These are phyloP conservation scores for Cantharis nigra DNA, from an alignment of 2,888 invertebrate species.

Conservation along the genomic window DNA sequence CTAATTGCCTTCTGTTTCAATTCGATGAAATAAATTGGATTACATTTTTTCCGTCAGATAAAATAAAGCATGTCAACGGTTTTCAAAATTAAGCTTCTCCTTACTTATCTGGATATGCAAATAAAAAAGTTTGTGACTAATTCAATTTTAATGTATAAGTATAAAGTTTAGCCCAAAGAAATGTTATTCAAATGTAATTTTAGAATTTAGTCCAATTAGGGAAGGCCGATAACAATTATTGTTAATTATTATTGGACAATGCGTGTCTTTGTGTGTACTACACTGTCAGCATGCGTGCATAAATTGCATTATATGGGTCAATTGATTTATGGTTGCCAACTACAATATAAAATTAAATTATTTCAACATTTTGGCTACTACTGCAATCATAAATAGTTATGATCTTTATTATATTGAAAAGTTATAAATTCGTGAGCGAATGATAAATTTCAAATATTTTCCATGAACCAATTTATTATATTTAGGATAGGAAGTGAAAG, in stretches of 20 bases:
- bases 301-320: neutral
- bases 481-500: neutral
- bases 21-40: neutral
- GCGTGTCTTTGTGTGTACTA: neutral
- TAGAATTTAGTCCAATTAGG: neutral
- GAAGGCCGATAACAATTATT: neutral
- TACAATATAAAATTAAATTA: neutral
- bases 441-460: neutral
- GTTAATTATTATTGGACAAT: neutral
- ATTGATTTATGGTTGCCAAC: neutral
- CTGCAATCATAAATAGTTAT: neutral
- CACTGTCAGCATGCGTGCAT: neutral
- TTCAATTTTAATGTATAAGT: neutral
- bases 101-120: neutral
- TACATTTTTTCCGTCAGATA: neutral
- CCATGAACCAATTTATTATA: neutral
- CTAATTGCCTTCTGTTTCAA: neutral
- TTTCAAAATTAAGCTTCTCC: neutral
- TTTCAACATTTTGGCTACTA: neutral
- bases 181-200: neutral
- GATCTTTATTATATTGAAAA: neutral
- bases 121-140: neutral
- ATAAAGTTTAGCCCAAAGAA: neutral
- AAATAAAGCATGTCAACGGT: neutral
- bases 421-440: neutral